phyloP scores from a whole-genome alignment of 1,140 invertebrate species.

The Pseudomyrmex dendroicus region DNA sequence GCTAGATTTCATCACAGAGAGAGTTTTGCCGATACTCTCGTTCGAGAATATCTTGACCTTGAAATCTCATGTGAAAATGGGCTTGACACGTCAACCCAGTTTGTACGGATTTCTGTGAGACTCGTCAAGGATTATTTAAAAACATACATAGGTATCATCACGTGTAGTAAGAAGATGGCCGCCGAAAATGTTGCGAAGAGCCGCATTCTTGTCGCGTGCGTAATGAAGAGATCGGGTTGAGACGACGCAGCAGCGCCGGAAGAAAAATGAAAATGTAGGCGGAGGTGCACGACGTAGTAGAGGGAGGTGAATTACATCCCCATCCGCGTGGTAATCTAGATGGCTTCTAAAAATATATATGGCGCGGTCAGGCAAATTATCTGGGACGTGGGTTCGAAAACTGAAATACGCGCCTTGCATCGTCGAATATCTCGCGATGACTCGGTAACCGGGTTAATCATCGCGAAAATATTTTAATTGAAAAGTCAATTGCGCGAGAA shows the following conservation, averaged over 20 bases:
- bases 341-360: slow-evolving; percentile 82
- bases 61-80: slow-evolving; percentile 32
- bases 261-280: slow-evolving; percentile 3
- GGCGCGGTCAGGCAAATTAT: slow-evolving; percentile 80
- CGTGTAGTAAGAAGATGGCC: not conserved
- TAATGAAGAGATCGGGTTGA: not conserved
- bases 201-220: slow-evolving; percentile 40
- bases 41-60: slow-evolving; percentile 53
- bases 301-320: slow-evolving; percentile 44
- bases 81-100: slow-evolving; percentile 33
- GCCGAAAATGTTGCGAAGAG: not conserved
- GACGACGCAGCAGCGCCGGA: not conserved
- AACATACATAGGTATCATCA: not conserved
- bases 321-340: slow-evolving; percentile 77
- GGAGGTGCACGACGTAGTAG: not conserved
- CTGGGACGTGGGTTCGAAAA: slow-evolving; percentile 81
- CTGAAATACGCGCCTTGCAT: slow-evolving; percentile 69
- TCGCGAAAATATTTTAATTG: slow-evolving; percentile 4
- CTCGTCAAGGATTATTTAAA: not conserved
- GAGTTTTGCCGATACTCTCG: not conserved
- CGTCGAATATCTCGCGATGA: not conserved
- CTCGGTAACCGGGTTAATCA: not conserved
- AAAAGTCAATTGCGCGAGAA: not conserved
- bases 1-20: not conserved
- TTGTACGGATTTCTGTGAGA: slow-evolving; percentile 12